A percentile compares a stretch with the other conserved stretches of the same genome.
Evolutionary conservation across 1,140 invertebrate genomes (phyloP).

Genomic region (Ostrea denselamellosa): DNA sequence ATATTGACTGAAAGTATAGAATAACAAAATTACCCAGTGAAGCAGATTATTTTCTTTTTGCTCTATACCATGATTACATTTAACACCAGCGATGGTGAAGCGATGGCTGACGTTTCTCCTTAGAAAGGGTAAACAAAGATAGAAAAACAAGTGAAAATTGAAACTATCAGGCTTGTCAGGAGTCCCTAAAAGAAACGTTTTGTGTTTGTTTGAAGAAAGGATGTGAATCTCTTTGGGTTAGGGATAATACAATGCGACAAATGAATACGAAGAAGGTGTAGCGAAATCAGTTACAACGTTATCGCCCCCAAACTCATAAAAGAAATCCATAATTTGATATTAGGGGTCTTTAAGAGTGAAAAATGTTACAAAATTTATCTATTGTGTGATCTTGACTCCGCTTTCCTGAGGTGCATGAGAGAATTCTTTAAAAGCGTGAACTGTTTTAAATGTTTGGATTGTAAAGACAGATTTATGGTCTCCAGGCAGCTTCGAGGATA

Average conservation of each 20-base stretch:
- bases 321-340: conserved; percentile 8
- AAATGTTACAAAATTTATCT: conserved; percentile 45
- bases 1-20: conserved; percentile 22
- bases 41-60: background rate
- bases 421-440: conserved; percentile 32
- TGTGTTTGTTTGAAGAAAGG: conserved; percentile 18
- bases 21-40: conserved; percentile 8
- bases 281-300: background rate
- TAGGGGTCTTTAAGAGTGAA: conserved; percentile 33
- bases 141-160: conserved; percentile 36
- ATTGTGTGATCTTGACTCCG: background rate
- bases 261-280: conserved; percentile 8
- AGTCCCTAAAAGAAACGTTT: background rate
- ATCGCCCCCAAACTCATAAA: background rate
- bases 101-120: background rate
- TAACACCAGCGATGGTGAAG: conserved; percentile 21
- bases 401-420: conserved; percentile 37
- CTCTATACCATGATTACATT: background rate
- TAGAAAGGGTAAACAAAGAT: conserved; percentile 1
- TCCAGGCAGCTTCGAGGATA: background rate
- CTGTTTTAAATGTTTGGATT: conserved; percentile 33
- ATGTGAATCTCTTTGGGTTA: background rate
- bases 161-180: conserved; percentile 23
- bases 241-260: conserved; percentile 12
- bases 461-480: conserved; percentile 25